Conservation (phyloP, 2,888 invertebrate genomes). For the Azorinus chamasolen region DNA sequence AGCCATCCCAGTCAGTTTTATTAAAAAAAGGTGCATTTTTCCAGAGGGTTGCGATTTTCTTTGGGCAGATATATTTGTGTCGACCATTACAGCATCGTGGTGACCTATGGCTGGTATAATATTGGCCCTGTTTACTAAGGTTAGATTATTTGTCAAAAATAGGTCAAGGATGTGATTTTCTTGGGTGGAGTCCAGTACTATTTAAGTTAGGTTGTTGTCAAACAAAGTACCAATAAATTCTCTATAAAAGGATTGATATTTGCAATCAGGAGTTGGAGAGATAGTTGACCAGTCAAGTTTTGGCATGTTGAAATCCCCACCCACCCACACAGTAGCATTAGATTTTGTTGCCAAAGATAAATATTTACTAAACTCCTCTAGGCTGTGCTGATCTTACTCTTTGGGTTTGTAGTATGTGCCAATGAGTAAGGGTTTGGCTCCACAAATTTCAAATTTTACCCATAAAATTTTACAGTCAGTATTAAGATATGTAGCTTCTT, state of each 20-base stretch:
- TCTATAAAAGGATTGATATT: slow-evolving; percentile 17
- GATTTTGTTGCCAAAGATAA: slow-evolving; percentile 13
- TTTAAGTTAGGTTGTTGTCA: slow-evolving; percentile 22
- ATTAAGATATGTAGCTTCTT: slow-evolving; percentile 8
- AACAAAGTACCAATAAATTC: slow-evolving; percentile 17
- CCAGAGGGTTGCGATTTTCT: slow-evolving; percentile 26
- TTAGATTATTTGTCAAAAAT: slow-evolving; percentile 30
- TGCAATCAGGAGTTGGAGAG: slow-evolving; percentile 18
- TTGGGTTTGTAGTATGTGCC: slow-evolving; percentile 26
- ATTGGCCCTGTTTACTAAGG: slow-evolving; percentile 25
- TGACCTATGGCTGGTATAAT: slow-evolving; percentile 32
- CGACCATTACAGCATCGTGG: slow-evolving; percentile 31
- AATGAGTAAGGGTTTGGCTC: no score
- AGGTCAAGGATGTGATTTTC: slow-evolving; percentile 37
- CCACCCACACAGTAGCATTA: slow-evolving; percentile 13
- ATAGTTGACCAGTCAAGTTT: slow-evolving; percentile 16
- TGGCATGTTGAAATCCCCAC: slow-evolving; percentile 33
- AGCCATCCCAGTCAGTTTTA: slow-evolving; percentile 18
- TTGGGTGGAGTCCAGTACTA: slow-evolving; percentile 16
- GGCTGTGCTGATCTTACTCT: slow-evolving; percentile 3
- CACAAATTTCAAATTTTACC: slow-evolving; percentile 15
- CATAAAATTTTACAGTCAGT: slow-evolving; percentile 15
- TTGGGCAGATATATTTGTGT: slow-evolving; percentile 23
- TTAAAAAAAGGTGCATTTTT: slow-evolving; percentile 10
- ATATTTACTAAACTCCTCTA: slow-evolving; percentile 24